Conservation (phyloP, 2,888 invertebrate genomes). For the Baronia brevicornis region DNA sequence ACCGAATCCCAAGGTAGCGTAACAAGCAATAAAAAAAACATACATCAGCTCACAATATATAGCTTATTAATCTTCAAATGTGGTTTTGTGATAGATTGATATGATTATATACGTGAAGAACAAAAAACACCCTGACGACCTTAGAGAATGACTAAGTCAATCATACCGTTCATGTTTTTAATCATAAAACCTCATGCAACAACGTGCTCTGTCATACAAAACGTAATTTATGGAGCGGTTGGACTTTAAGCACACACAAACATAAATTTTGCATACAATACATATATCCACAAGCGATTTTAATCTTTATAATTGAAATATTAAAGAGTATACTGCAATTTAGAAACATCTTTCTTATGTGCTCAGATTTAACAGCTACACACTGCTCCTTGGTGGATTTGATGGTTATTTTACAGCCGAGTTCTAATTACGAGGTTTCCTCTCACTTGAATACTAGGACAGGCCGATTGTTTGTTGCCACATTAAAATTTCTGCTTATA, state of each 20-base stretch:
- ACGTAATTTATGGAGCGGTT: slow-evolving; percentile 61
- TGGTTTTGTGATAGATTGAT: slow-evolving; percentile 7
- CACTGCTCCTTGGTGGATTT: slow-evolving; percentile 58
- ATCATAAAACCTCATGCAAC: slow-evolving; percentile 46
- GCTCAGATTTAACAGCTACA: slow-evolving; percentile 42
- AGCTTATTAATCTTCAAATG: slow-evolving; percentile 4
- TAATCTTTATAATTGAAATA: slow-evolving; percentile 20
- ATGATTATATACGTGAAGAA: slow-evolving; percentile 9
- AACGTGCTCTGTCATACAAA: slow-evolving; percentile 64
- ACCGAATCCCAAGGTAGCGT: too few species aligned
- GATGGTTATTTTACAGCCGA: slow-evolving; percentile 69
- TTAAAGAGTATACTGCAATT: slow-evolving; percentile 16
- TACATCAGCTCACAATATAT: too few species aligned
- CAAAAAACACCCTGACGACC: slow-evolving; percentile 29
- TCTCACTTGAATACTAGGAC: slow-evolving; percentile 53
- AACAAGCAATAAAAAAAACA: too few species aligned
- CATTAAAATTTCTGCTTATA: slow-evolving; percentile 46
- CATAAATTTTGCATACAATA: slow-evolving; percentile 7
- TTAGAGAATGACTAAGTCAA: slow-evolving; percentile 28
- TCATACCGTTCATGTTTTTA: slow-evolving; percentile 27
- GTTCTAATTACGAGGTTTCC: slow-evolving; percentile 69
- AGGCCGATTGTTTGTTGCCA: slow-evolving; percentile 49
- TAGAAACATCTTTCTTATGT: slow-evolving; percentile 19
- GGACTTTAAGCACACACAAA: slow-evolving; percentile 34
- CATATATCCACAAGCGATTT: slow-evolving; percentile 17